phyloP scores from a whole-genome alignment of 2,797 vertebrate species.

The Enteromius treurensis region DNA sequence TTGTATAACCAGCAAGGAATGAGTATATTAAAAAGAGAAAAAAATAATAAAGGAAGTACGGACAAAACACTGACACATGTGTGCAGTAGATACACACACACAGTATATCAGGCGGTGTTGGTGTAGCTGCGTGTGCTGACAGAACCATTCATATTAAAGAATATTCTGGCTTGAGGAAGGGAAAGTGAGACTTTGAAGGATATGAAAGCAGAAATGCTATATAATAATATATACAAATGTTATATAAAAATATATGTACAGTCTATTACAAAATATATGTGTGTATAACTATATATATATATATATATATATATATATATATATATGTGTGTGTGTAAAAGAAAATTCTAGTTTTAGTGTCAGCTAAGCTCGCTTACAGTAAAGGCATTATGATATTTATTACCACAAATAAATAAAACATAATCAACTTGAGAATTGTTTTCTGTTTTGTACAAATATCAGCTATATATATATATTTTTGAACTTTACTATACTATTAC shows the following conservation, averaged over 20 bases:
- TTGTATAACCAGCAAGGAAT: conserved; percentile 50
- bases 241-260: no score
- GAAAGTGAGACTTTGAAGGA: neutral
- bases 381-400: neutral
- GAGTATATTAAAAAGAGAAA: conserved; percentile 33
- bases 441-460: no score
- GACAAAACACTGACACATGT: conserved; percentile 2
- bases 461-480: neutral
- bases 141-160: neutral
- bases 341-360: neutral
- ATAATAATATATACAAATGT: no score
- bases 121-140: conserved; percentile 26
- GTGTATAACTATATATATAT: no score
- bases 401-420: no score
- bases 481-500: neutral
- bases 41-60: conserved; percentile 29
- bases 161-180: neutral
- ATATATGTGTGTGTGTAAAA: neutral
- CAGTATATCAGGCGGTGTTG: neutral
- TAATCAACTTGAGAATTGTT: no score
- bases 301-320: no score
- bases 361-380: neutral
- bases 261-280: no score
- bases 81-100: neutral
- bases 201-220: neutral